phyloP scores from a whole-genome alignment of 2,797 vertebrate genomes.

The Acestrorhynchus altus region DNA sequence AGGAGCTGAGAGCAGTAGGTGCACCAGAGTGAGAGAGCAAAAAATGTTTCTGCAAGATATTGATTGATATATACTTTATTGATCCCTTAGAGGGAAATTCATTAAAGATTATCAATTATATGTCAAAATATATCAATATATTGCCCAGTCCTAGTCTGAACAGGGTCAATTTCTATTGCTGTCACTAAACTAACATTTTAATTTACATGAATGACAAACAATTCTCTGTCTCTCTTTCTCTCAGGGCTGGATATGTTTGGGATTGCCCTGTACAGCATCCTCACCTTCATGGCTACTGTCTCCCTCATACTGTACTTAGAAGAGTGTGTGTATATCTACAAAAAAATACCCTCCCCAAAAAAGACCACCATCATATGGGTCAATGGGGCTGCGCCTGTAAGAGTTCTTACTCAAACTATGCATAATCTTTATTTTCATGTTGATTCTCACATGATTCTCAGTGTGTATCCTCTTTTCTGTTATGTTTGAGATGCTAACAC shows the following conservation, averaged over 20 bases:
- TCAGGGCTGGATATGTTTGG: conserved; percentile 82
- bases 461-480: not conserved
- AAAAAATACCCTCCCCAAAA: conserved; percentile 78
- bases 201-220: too few relatives aligned
- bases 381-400: conserved; percentile 86
- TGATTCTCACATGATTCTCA: not conserved
- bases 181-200: too few relatives aligned
- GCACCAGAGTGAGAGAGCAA: too few relatives aligned
- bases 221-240: conserved; percentile 15
- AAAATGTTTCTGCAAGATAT: too few relatives aligned
- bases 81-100: too few relatives aligned
- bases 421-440: too few relatives aligned
- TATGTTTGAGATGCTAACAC: not conserved
- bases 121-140: too few relatives aligned
- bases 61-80: too few relatives aligned
- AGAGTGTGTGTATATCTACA: conserved; percentile 82
- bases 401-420: conserved; percentile 37
- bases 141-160: too few relatives aligned
- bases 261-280: conserved; percentile 76
- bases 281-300: conserved; percentile 82
- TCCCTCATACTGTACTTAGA: conserved; percentile 85
- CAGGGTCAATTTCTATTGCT: too few relatives aligned
- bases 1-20: too few relatives aligned
- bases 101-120: too few relatives aligned
- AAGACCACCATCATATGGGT: conserved; percentile 87